A percentile compares a stretch with the other conserved stretches of the same genome.
phyloP scores from a whole-genome alignment of 2,113 vertebrate genomes.

The Saguinus imperator region DNA sequence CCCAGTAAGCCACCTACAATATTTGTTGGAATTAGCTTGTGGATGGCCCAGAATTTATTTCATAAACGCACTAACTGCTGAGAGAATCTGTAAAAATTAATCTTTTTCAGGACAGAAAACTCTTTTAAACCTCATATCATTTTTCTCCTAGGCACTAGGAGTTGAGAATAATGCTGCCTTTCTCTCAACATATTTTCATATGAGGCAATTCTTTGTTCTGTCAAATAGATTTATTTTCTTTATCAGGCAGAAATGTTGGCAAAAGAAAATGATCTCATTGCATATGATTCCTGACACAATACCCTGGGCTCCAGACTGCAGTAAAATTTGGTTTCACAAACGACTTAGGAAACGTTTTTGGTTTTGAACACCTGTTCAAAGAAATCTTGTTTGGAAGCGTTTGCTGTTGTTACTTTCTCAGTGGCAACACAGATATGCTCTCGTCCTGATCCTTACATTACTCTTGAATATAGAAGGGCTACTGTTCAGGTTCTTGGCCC shows the following conservation, averaged over 20 bases:
- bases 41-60: neutral
- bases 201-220: constrained; percentile 56
- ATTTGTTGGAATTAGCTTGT: neutral
- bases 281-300: neutral
- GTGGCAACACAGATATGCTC: neutral
- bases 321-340: neutral
- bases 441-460: neutral
- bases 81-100: neutral
- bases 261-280: constrained; percentile 37
- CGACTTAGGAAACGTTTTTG: neutral
- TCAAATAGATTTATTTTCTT: constrained; percentile 49
- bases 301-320: neutral
- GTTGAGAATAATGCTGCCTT: constrained; percentile 23
- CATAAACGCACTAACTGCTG: neutral
- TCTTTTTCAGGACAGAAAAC: constrained; percentile 9
- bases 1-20: neutral
- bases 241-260: constrained; percentile 39
- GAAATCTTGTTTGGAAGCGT: neutral
- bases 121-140: constrained; percentile 20
- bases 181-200: constrained; percentile 16
- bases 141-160: neutral
- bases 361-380: neutral
- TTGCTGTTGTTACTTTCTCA: neutral
- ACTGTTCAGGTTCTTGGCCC: neutral
- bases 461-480: neutral